Conservation (phyloP, 2,113 vertebrate species). For the Chlamydotis undulata region DNA sequence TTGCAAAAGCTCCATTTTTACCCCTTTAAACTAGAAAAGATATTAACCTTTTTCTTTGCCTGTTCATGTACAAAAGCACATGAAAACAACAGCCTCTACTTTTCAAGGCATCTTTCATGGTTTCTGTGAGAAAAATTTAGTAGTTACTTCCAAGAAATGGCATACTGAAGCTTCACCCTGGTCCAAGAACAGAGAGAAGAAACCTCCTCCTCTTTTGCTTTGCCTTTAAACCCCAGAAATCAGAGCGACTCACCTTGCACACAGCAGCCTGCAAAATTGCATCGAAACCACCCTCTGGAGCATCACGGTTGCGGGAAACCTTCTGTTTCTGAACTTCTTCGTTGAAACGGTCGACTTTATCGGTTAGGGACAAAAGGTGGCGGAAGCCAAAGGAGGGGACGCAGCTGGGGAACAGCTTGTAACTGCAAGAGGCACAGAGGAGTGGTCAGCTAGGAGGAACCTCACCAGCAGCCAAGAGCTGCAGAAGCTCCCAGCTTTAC, state of each 20-base stretch:
- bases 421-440: constrained; percentile 74
- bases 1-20: background rate
- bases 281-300: constrained; percentile 94
- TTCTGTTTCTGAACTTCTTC: constrained; percentile 95
- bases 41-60: background rate
- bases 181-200: background rate
- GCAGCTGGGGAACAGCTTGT: constrained; percentile 91
- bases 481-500: background rate
- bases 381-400: constrained; percentile 96
- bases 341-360: constrained; percentile 93
- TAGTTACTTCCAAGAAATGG: background rate
- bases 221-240: background rate
- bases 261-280: constrained; percentile 94
- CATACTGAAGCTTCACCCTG: background rate
- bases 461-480: background rate
- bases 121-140: background rate
- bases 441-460: background rate
- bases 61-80: background rate
- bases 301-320: constrained; percentile 94
- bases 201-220: background rate
- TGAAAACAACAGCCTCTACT: background rate
- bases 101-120: background rate
- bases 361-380: constrained; percentile 92
- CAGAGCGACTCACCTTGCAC: constrained; percentile 84
- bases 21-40: background rate